phyloP scores from a whole-genome alignment of 1,140 invertebrate species.

The Subanguina moxae region DNA sequence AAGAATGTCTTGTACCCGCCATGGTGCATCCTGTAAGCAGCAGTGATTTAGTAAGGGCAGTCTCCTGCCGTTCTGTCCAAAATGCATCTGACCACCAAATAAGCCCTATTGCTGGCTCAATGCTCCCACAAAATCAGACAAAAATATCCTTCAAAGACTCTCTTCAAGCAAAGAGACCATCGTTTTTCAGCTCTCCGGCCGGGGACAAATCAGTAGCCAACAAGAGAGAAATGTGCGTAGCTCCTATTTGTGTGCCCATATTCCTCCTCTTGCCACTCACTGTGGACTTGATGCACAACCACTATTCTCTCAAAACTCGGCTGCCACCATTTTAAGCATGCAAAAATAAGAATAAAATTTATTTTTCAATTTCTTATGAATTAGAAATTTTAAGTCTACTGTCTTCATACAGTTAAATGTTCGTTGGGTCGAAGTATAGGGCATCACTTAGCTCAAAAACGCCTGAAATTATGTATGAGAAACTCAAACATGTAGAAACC shows the following conservation, averaged over 20 bases:
- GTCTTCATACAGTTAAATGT: not conserved
- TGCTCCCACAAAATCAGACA: not conserved
- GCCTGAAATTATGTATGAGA: too few species aligned
- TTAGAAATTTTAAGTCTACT: not conserved
- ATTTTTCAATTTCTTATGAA: not conserved
- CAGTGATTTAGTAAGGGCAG: not conserved
- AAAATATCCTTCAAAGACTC: not conserved
- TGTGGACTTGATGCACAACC: constrained; percentile 2
- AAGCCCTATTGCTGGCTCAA: not conserved
- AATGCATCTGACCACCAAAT: constrained; percentile 12
- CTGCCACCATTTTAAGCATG: not conserved
- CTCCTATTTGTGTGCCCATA: constrained; percentile 9
- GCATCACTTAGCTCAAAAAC: too few species aligned
- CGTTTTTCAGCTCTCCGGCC: too few species aligned
- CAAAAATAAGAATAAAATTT: not conserved
- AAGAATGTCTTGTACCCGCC: too few species aligned
- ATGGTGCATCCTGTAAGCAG: not conserved
- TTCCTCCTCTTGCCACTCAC: constrained; percentile 7
- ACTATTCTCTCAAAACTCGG: not conserved
- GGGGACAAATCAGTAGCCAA: too few species aligned
- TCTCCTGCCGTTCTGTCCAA: not conserved
- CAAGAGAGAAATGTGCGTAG: not conserved
- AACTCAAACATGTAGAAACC: too few species aligned
- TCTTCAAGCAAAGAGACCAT: too few species aligned
- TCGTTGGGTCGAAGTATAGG: too few species aligned